A percentile compares a stretch with the other conserved stretches of the same genome.
Conservation (phyloP, 1,140 invertebrate genomes). For the Tribolium castaneum region DNA sequence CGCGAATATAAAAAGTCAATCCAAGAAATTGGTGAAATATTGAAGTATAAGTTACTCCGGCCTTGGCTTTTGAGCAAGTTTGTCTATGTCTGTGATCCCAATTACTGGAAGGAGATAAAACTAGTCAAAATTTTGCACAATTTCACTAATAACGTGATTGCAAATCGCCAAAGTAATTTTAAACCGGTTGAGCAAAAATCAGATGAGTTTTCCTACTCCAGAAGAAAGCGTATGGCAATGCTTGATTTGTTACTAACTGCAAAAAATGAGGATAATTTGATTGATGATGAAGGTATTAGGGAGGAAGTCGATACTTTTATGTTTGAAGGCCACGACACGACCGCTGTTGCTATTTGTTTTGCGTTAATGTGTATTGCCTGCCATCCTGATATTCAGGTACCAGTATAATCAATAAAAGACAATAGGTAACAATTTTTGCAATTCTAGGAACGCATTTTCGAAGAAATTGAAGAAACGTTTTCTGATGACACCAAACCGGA, state of each 20-base stretch:
- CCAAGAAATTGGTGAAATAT: constrained; percentile 62
- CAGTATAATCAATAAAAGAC: not conserved
- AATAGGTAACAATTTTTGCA: not conserved
- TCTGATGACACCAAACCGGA: constrained; percentile 65
- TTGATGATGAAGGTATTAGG: constrained; percentile 75
- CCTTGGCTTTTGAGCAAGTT: constrained; percentile 67
- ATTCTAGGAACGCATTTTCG: constrained; percentile 35
- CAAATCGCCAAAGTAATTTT: constrained; percentile 2
- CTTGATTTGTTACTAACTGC: constrained; percentile 79
- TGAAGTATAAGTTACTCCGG: constrained; percentile 67
- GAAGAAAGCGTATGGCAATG: constrained; percentile 77
- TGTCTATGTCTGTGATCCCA: constrained; percentile 44
- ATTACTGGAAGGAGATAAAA: constrained; percentile 64
- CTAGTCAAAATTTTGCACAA: constrained; percentile 12
- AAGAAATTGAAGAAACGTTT: constrained; percentile 76
- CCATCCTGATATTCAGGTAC: constrained; percentile 55
- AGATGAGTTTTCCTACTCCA: constrained; percentile 34
- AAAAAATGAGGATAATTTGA: constrained; percentile 66
- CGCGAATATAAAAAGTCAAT: constrained; percentile 73
- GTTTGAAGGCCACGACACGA: constrained; percentile 72
- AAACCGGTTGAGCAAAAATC: constrained; percentile 64
- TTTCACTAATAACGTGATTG: constrained; percentile 40
- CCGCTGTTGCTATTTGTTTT: constrained; percentile 61
- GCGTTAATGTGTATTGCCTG: constrained; percentile 62
- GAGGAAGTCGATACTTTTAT: constrained; percentile 89